Conservation (phyloP, 1,140 invertebrate species). For the Drosophila parabipectinata region DNA sequence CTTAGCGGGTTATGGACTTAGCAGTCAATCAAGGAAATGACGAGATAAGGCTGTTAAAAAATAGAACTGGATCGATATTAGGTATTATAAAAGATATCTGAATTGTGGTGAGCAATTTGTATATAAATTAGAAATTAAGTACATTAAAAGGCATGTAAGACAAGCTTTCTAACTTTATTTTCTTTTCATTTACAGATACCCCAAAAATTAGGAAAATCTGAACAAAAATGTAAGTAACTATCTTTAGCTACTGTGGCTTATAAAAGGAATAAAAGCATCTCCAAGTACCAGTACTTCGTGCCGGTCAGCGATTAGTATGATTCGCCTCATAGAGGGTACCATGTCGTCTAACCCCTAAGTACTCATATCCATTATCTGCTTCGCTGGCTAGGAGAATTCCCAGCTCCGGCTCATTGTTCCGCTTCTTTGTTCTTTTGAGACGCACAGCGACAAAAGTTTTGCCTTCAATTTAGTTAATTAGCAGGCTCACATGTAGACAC, state of each 20-base stretch:
- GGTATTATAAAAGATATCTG: background rate
- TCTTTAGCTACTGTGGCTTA: no score
- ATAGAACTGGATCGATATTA: background rate
- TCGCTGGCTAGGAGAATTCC: slow-evolving; percentile 1
- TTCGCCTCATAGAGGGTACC: slow-evolving; percentile 2
- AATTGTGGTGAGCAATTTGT: background rate
- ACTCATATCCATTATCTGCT: background rate
- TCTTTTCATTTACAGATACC: background rate
- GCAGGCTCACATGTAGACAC: slow-evolving; percentile 32
- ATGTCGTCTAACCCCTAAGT: background rate
- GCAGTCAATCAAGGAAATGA: slow-evolving; percentile 28
- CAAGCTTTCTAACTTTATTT: no score
- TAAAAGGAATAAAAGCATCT: no score
- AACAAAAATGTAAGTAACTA: background rate
- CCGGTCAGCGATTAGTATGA: background rate
- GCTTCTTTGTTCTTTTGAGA: slow-evolving; percentile 19
- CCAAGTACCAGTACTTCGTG: no score
- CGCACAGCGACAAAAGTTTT: slow-evolving; percentile 51
- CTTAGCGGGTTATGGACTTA: slow-evolving; percentile 29
- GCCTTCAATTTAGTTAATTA: slow-evolving; percentile 77
- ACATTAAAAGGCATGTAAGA: no score
- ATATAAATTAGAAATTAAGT: no score
- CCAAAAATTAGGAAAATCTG: background rate
- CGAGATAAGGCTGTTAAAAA: slow-evolving; percentile 4
- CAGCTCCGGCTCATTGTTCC: background rate